Evolutionary conservation across 2,888 invertebrate genomes (phyloP), one percentile per base, ranked within the genome.

Genomic region (Cacoxenus indagator): DNA sequence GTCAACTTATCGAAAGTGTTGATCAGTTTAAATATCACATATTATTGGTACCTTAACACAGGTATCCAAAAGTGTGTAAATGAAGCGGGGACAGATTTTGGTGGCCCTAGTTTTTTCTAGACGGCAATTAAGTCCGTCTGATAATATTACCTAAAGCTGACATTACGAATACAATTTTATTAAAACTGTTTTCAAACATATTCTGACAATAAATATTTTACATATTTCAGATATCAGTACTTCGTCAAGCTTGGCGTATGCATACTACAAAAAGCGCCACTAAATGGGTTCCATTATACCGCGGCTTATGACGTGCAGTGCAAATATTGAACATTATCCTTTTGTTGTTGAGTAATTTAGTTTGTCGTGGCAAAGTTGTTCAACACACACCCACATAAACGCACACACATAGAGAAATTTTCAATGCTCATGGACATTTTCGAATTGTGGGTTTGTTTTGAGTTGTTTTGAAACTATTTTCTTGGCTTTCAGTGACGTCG

Each of bases 381-480:
- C 51, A 51, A 51, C 24, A 6, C 17, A 17, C 51, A 51, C n/a
- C 4, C 11, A 6, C 8, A 51, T 2, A 51, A n/a, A 48, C 17
- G 19, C 48, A 48, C 19, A 48, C 17, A 48, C 22, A 48, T 22
- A 51, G 14, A 37, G 14, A 37, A 37, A 37, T 22, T 17, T 51
- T 1, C 17, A 51, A 14, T 19, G 51, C n/a, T 14, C 26, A 43
- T 62, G 43, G 14, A 29, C 43, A 62, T 1, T 17, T 62, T 14
- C 19, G 11, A 43, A 62, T 24, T 62, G 61, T 29, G 61, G 61
- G 43, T 62, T 62, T 59, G 24, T 59, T 59, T 31, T 55, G 55
- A 11, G 24, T 24, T 14, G 24, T 26, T 14, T 55, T 11, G 6
- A 17, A 17, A 27, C 19, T 55, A n/a, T 62, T 43, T 62, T 43